Evolutionary conservation across 2,888 invertebrate species (phyloP), one percentile per base, ranked within the genome.

Genomic region (Unio pictorum): DNA sequence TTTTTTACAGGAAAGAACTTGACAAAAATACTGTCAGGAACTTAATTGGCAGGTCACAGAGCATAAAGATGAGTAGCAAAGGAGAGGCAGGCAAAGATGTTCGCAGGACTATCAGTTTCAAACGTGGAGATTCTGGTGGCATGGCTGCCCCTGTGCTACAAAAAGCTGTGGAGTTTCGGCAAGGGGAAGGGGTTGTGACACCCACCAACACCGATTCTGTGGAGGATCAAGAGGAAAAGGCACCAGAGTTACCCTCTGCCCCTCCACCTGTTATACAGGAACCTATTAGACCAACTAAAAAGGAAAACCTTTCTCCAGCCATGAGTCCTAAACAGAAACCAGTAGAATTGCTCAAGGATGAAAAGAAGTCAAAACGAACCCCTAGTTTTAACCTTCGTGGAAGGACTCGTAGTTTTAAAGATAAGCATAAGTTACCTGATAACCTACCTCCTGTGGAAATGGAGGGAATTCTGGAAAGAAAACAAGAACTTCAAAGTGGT

Each of bases 351-450:
- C 68, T 82, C 20, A 84, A 82, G 71, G 80, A 93, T n/a, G 81
- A 84, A 65, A 96, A 96, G 90, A 95, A 95, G 67, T 93, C 95
- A 0, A 96, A 96, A 87, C 93, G 97, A 77, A 97, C 97, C 0
- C 96, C 98, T 0, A 97, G 97, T 78, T 98, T 99, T 91, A 98
- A 96, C 54, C 98, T 98, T 0, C 93, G 97, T 18, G 92, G 96
- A 71, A 93, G 96, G 77, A 95, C 95, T 23, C 95, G 95, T 88
- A 96, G 96, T 89, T 96, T 97, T 92, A 86, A 87, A 73, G 88
- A 88, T 69, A 87, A 87, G 74, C 83, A 86, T 75, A 85, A 80
- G 67, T 79, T 87, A 17, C 87, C 88, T 7, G 83, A 89, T 20
- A 88, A 90, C 73, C 88, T 97, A 75, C 96, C 97, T 6, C 96